Conservation (phyloP, 2,797 vertebrate species). For the Babyrousa celebensis region DNA sequence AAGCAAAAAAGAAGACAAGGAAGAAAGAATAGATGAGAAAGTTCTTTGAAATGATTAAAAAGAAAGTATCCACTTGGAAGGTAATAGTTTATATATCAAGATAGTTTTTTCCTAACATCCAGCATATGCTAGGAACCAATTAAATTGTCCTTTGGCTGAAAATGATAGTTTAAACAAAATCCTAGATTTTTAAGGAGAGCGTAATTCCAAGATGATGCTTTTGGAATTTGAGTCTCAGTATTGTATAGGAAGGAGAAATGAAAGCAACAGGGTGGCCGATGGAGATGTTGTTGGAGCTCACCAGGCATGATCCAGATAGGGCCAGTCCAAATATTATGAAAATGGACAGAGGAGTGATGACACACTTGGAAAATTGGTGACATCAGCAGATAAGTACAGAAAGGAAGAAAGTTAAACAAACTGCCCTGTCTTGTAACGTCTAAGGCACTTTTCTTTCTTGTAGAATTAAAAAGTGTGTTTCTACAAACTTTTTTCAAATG, state of each 20-base stretch:
- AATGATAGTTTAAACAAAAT: conserved; percentile 15
- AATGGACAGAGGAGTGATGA: background rate
- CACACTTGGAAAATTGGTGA: background rate
- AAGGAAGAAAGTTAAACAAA: conserved; percentile 8
- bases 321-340: background rate
- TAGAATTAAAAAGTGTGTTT: conserved; percentile 53
- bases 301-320: background rate
- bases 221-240: conserved; percentile 18
- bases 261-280: background rate
- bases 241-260: background rate
- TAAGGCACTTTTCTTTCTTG: conserved; percentile 18
- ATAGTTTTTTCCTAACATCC: background rate
- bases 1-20: background rate
- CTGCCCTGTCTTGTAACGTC: background rate
- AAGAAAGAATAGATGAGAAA: background rate
- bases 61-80: background rate
- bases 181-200: background rate
- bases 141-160: background rate
- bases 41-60: conserved; percentile 13
- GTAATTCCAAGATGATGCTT: conserved; percentile 5
- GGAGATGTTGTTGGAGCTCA: background rate
- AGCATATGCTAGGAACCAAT: background rate
- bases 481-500: conserved; percentile 35
- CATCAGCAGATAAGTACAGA: background rate
- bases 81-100: conserved; percentile 35